These are phyloP conservation scores for Corydoras maculifer DNA, from an alignment of 2,113 vertebrate genomes.

Conservation along the genomic window DNA sequence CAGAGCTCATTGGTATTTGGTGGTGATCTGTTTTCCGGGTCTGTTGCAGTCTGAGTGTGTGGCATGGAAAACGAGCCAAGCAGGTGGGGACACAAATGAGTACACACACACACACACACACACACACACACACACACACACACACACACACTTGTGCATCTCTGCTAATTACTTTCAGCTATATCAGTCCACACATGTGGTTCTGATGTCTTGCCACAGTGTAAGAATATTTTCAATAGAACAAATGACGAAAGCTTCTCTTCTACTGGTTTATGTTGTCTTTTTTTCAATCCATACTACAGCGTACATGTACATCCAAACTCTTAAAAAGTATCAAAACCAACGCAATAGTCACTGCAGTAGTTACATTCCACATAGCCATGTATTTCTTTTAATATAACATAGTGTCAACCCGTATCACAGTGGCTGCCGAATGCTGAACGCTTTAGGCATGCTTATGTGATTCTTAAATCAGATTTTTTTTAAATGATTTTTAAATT, in stretches of 20 bases:
- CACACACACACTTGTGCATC: background rate
- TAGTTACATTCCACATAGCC: too few relatives aligned
- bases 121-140: background rate
- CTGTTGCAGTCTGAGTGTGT: slow-evolving; percentile 69
- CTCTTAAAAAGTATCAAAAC: too few relatives aligned
- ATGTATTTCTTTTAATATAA: too few relatives aligned
- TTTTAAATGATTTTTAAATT: background rate
- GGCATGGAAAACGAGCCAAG: slow-evolving; percentile 46
- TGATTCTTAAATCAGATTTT: background rate
- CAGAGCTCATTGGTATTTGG: slow-evolving; percentile 91
- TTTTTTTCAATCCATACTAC: background rate
- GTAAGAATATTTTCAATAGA: slow-evolving; percentile 12
- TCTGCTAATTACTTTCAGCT: background rate
- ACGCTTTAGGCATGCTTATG: too few relatives aligned
- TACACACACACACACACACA: background rate
- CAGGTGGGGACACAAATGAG: slow-evolving; percentile 28
- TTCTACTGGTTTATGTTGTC: background rate
- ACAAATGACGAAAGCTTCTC: background rate
- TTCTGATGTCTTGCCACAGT: slow-evolving; percentile 3
- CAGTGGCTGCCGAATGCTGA: too few relatives aligned
- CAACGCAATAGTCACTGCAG: too few relatives aligned
- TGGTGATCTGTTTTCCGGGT: slow-evolving; percentile 88
- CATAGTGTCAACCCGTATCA: too few relatives aligned
- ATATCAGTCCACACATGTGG: background rate
- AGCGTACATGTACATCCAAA: too few relatives aligned